Evolutionary conservation across 2,888 invertebrate genomes (phyloP).

Genomic region (Tineola bisselliella): DNA sequence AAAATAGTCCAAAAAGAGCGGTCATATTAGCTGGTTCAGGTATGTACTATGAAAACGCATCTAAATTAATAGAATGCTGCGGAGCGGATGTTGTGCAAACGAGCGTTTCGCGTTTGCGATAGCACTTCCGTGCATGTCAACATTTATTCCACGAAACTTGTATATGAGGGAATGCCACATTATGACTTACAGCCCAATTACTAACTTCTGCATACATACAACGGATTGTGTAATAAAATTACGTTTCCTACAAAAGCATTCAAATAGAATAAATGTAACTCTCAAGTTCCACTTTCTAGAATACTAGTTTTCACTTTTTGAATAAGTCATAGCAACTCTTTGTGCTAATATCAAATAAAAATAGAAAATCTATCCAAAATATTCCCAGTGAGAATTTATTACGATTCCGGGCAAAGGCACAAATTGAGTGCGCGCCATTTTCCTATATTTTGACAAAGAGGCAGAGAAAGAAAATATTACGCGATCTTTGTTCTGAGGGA

Average conservation of each 20-base stretch:
- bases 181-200: background rate
- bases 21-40: too few relatives aligned
- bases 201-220: background rate
- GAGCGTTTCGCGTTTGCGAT: background rate
- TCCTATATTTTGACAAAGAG: constrained; percentile 6
- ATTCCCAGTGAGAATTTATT: constrained; percentile 11
- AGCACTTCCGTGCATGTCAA: background rate
- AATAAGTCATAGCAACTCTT: background rate
- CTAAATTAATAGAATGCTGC: background rate
- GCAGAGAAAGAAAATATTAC: constrained; percentile 1
- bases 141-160: background rate
- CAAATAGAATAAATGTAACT: too few relatives aligned
- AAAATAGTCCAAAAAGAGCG: too few relatives aligned
- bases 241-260: too few relatives aligned
- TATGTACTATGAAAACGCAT: too few relatives aligned
- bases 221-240: too few relatives aligned
- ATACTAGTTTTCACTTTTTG: too few relatives aligned
- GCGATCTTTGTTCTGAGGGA: background rate
- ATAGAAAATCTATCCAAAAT: background rate
- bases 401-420: constrained; percentile 9
- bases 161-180: background rate
- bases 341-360: background rate
- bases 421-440: background rate
- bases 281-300: too few relatives aligned
- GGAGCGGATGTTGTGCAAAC: background rate